phyloP scores from a whole-genome alignment of 1,140 invertebrate species.

The Listronotus oregonensis region DNA sequence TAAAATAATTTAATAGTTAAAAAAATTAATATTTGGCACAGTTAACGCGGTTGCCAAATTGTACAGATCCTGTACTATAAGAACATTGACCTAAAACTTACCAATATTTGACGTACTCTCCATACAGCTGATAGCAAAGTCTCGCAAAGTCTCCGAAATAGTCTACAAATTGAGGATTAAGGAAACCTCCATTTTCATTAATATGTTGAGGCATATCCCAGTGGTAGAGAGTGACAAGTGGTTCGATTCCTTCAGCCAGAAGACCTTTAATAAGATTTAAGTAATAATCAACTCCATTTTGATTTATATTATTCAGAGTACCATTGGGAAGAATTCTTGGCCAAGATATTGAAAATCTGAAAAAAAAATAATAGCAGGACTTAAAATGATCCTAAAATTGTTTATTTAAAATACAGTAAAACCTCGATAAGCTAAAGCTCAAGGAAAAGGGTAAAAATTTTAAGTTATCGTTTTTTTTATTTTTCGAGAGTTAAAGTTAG shows the following conservation, averaged over 20 bases:
- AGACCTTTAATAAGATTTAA: constrained; percentile 65
- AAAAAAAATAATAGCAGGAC: too few species aligned
- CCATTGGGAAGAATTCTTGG: constrained; percentile 52
- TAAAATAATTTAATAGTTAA: too few species aligned
- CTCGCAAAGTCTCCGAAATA: constrained; percentile 49
- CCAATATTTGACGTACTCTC: constrained; percentile 54
- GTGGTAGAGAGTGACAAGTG: constrained; percentile 64
- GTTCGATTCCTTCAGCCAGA: constrained; percentile 59
- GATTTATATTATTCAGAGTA: constrained; percentile 59
- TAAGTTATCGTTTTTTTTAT: too few species aligned
- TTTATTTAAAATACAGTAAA: too few species aligned
- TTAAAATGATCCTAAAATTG: too few species aligned
- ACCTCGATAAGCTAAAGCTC: too few species aligned
- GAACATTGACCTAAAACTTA: too few species aligned
- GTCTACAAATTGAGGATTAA: constrained; percentile 44
- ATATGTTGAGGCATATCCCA: constrained; percentile 64
- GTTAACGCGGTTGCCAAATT: too few species aligned
- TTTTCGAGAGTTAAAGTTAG: too few species aligned
- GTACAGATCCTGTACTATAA: too few species aligned
- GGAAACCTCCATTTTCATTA: constrained; percentile 63
- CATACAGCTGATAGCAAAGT: constrained; percentile 22
- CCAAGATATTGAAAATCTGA: constrained; percentile 67
- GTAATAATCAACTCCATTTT: constrained; percentile 68
- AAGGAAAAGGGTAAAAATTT: too few species aligned
- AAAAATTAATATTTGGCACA: too few species aligned